These are phyloP conservation scores for Sebastes vulpes DNA, from an alignment of 2,797 vertebrate genomes.

Conservation along the genomic window DNA sequence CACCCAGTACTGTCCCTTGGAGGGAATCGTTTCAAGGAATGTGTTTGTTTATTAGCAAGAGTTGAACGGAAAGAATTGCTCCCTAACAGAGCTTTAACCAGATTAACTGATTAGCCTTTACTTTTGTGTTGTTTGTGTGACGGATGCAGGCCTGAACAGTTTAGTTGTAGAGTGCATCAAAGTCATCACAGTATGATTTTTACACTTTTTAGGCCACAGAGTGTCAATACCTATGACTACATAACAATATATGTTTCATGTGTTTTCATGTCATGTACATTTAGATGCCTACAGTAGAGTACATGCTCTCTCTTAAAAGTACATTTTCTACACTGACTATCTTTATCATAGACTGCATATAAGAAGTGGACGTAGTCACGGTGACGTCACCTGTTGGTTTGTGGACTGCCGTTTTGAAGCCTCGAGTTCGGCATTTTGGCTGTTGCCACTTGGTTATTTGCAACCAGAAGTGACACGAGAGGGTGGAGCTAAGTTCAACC, in stretches of 20 bases:
- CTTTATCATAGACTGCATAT: no score
- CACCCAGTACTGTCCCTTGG: constrained; percentile 27
- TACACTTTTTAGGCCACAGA: neutral
- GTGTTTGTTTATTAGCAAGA: constrained; percentile 53
- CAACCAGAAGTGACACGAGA: no score
- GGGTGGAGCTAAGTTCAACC: no score
- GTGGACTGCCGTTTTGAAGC: no score
- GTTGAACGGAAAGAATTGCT: constrained; percentile 38
- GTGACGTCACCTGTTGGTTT: no score
- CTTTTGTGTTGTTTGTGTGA: constrained; percentile 19
- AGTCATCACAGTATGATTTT: neutral
- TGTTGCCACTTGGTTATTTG: no score
- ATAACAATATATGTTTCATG: neutral
- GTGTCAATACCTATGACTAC: neutral
- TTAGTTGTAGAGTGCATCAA: neutral
- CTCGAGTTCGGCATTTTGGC: no score
- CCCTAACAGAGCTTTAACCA: constrained; percentile 3
- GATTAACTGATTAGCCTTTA: constrained; percentile 44
- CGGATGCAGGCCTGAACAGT: neutral
- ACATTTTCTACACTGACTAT: no score
- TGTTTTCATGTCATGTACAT: neutral
- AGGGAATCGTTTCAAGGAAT: constrained; percentile 31
- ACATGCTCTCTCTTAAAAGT: neutral
- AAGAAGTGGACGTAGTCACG: no score
- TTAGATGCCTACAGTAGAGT: neutral